Percentiles rank a stretch among this genome's conserved stretches.
These are phyloP conservation scores for Pelecanus crispus DNA, from an alignment of 2,113 vertebrate genomes.

Conservation along the genomic window DNA sequence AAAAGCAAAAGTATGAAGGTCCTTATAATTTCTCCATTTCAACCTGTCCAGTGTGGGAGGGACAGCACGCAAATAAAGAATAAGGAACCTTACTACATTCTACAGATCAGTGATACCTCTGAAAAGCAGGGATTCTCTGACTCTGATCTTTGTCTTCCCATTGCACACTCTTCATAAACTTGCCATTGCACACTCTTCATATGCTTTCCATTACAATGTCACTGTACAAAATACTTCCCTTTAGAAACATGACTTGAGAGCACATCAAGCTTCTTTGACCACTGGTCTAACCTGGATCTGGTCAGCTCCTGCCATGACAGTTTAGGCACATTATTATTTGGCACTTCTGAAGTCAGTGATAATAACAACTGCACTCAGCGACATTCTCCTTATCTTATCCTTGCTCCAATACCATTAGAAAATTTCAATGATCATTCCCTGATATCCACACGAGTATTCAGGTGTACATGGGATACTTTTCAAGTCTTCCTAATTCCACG, in stretches of 20 bases:
- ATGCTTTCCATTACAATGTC: background rate
- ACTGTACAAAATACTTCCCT: background rate
- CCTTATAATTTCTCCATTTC: background rate
- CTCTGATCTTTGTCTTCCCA: background rate
- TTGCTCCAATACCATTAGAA: background rate
- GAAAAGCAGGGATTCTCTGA: background rate
- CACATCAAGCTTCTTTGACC: background rate
- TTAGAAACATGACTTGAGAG: background rate
- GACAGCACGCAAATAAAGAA: background rate
- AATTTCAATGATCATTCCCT: background rate
- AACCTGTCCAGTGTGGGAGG: background rate
- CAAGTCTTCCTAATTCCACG: background rate
- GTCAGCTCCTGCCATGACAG: background rate
- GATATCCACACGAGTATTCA: background rate
- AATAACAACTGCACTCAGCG: background rate
- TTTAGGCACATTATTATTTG: background rate
- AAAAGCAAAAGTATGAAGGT: background rate
- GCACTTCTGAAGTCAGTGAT: background rate
- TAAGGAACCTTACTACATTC: background rate
- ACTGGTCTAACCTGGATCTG: background rate
- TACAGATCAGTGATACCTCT: background rate
- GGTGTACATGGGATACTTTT: background rate
- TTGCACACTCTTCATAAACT: background rate
- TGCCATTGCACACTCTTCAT: background rate
- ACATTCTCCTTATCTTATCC: background rate